A percentile compares a stretch with the other conserved stretches of the same genome.
Evolutionary conservation across 2,113 vertebrate genomes (phyloP).

Genomic region (Oncorhynchus clarkii): DNA sequence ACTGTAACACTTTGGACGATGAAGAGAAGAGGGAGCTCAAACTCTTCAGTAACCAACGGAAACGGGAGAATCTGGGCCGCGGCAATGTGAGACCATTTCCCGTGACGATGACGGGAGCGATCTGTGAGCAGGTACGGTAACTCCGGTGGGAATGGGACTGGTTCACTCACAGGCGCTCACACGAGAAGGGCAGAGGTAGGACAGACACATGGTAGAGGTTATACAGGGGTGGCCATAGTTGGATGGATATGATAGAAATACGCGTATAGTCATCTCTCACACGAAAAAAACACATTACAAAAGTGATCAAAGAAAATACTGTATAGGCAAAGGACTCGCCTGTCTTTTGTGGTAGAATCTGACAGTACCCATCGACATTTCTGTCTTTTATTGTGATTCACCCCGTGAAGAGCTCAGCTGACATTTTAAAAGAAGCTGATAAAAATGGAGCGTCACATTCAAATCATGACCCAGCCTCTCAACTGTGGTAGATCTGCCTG

Average conservation of each 20-base stretch:
- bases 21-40: constrained; percentile 97
- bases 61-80: constrained; percentile 92
- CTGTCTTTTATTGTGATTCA: constrained; percentile 29
- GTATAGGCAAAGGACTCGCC: too few species aligned
- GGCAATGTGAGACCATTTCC: constrained; percentile 94
- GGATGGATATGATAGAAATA: not conserved
- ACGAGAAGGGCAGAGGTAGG: not conserved
- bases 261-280: not conserved
- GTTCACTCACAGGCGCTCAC: not conserved
- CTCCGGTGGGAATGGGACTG: too few species aligned
- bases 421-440: constrained; percentile 34
- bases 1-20: constrained; percentile 93
- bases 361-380: constrained; percentile 28
- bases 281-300: not conserved
- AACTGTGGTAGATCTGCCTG: not conserved
- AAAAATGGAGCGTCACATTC: not conserved
- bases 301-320: not conserved
- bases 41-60: constrained; percentile 96
- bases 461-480: constrained; percentile 22
- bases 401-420: constrained; percentile 15
- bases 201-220: not conserved
- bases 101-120: constrained; percentile 94
- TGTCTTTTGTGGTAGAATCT: constrained; percentile 2
- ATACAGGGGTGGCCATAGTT: not conserved
- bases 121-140: constrained; percentile 91